These are phyloP conservation scores for Hemaris fuciformis DNA, from an alignment of 2,888 invertebrate species.

Conservation along the genomic window DNA sequence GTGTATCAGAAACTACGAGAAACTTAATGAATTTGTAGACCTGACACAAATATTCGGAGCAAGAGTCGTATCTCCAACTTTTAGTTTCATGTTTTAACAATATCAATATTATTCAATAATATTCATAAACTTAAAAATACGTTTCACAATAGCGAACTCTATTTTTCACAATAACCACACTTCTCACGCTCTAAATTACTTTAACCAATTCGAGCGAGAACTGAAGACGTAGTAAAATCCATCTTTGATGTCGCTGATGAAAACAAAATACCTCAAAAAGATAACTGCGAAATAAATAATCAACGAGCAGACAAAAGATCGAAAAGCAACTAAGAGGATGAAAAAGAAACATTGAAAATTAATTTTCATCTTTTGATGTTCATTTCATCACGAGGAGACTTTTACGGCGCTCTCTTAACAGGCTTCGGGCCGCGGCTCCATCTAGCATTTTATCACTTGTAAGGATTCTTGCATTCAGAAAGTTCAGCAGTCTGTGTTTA, in stretches of 20 bases:
- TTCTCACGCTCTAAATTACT: not conserved
- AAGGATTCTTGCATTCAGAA: not conserved
- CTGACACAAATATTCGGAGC: too few species aligned
- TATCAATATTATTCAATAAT: too few species aligned
- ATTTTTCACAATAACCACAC: not conserved
- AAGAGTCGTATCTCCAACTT: too few species aligned
- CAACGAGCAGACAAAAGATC: slow-evolving; percentile 6
- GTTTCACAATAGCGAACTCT: not conserved
- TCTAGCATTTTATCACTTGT: not conserved
- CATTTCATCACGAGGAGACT: not conserved
- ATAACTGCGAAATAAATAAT: slow-evolving; percentile 15
- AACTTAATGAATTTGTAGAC: too few species aligned
- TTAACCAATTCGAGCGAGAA: not conserved
- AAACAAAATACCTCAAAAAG: not conserved
- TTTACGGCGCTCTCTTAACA: not conserved
- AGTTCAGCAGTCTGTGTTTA: not conserved
- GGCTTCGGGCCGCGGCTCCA: not conserved
- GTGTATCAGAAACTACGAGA: too few species aligned
- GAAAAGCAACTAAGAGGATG: not conserved
- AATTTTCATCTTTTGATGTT: slow-evolving; percentile 1
- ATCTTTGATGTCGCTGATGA: not conserved
- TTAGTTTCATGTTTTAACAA: too few species aligned
- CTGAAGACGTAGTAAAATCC: not conserved
- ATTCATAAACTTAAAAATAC: too few species aligned
- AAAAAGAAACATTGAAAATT: slow-evolving; percentile 9